Conservation (phyloP, 2,888 invertebrate genomes). For the Thecocarcelia acutangulata region DNA sequence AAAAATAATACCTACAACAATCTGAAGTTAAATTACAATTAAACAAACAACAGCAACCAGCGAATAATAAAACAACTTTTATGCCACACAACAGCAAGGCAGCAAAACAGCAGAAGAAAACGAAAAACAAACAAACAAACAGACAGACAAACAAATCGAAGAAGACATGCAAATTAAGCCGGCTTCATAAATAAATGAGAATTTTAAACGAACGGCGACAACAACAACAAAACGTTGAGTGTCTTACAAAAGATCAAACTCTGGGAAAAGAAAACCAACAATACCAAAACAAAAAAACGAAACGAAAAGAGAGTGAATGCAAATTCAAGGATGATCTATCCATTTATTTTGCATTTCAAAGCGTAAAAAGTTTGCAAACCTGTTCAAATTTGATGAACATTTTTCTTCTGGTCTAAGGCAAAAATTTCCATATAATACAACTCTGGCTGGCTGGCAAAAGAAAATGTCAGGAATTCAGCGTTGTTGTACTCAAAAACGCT, state of each 20-base stretch:
- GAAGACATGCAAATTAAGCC: constrained; percentile 67
- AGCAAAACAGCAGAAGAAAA: constrained; percentile 39
- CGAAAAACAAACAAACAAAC: background rate
- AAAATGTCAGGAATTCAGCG: constrained; percentile 1
- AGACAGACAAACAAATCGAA: constrained; percentile 50
- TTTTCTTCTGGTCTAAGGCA: constrained; percentile 22
- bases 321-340: too few relatives aligned
- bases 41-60: constrained; percentile 24
- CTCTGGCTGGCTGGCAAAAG: constrained; percentile 33
- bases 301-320: background rate
- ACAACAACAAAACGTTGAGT: background rate
- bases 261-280: constrained; percentile 34
- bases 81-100: constrained; percentile 33
- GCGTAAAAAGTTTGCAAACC: background rate
- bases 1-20: background rate
- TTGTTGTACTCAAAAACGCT: constrained; percentile 27
- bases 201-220: constrained; percentile 38
- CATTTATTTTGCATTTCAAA: constrained; percentile 28
- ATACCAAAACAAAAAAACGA: background rate
- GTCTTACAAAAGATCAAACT: constrained; percentile 41
- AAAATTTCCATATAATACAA: constrained; percentile 54
- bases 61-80: constrained; percentile 42
- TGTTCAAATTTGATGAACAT: constrained; percentile 3
- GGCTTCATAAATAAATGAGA: constrained; percentile 64
- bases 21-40: constrained; percentile 33